Base-by-base conservation (phyloP, 2,113 vertebrate species). In the Dipodomys stephensi region DNA sequence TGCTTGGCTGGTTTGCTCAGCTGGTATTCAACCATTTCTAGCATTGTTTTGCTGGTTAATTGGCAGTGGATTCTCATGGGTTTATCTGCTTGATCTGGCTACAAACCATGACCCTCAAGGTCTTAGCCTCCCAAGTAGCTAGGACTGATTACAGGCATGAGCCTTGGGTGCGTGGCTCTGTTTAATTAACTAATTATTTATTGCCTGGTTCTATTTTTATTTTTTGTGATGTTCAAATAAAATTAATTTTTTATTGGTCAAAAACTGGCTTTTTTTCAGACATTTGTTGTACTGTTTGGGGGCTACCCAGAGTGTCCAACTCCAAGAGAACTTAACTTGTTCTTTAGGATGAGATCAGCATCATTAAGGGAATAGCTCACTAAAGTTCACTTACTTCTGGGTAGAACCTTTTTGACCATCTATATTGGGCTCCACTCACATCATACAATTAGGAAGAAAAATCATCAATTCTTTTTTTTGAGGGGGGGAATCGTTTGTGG, bases 351-450 rank as follows among this genome's bases (percentile, higher is more conserved):
- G 65, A 83, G 30, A 94, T 60, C n/a, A 83, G 8, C 60, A 88
- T 83, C 39, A n/a, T 53, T 90, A 90, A 81, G 92, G 39, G 71
- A 90, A 86, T 16, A 79, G 28, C 18, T 74, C 35, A 69, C 85
- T 87, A 84, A 93, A 78, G 27, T n/a, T 30, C 81, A 77, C 92
- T 96, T 83, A 76, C 95, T 94, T n/a, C 84, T 88, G 10, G 60
- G 28, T n/a, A 7, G 86, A 93, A 92, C 92, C 74, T n/a, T 32
- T 93, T 84, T 69, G 22, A 65, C 8, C 0, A 18, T 92, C 49
- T 94, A 60, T 65, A 78, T 28, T 65, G 79, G 92, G 77, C 10
- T 35, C 77, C 28, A 72, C 6, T 91, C 67, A 64, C 72, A 89
- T 64, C 49, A 35, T 88, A 68, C 30, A 85, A 92, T 39, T 39